Percentiles rank a stretch among this genome's conserved stretches.
Conservation (phyloP, 2,113 vertebrate species). For the Megaleporinus macrocephalus region DNA sequence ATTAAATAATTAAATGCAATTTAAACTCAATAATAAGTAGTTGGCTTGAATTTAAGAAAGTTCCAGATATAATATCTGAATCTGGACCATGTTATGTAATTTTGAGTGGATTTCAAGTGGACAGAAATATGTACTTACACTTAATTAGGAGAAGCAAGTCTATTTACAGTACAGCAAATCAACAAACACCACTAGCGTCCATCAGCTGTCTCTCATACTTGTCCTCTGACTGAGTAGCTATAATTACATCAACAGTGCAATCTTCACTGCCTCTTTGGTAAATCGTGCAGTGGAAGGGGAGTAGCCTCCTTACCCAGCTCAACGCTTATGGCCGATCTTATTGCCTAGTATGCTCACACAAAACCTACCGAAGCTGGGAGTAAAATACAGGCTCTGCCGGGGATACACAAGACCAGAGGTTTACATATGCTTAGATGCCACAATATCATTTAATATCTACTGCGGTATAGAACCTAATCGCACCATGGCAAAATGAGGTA, state of each 20-base stretch:
- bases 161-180: conserved; percentile 10
- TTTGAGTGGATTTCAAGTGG: not conserved
- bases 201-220: conserved; percentile 8
- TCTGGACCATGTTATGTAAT: no score
- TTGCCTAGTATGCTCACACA: conserved; percentile 39
- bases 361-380: conserved; percentile 33
- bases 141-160: not conserved
- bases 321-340: conserved; percentile 34
- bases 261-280: conserved; percentile 40
- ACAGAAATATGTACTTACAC: not conserved
- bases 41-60: no score
- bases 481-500: no score
- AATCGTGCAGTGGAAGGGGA: conserved; percentile 34
- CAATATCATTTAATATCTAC: not conserved
- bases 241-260: conserved; percentile 37
- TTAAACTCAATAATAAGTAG: no score
- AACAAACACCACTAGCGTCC: conserved; percentile 21
- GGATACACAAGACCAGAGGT: not conserved
- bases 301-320: conserved; percentile 18
- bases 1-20: no score
- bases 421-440: no score
- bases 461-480: no score
- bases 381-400: conserved; percentile 30
- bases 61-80: no score
- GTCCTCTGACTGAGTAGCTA: conserved; percentile 28